Evolutionary conservation across 2,888 invertebrate species (phyloP).

Genomic region (Dolichomitus sp.): DNA sequence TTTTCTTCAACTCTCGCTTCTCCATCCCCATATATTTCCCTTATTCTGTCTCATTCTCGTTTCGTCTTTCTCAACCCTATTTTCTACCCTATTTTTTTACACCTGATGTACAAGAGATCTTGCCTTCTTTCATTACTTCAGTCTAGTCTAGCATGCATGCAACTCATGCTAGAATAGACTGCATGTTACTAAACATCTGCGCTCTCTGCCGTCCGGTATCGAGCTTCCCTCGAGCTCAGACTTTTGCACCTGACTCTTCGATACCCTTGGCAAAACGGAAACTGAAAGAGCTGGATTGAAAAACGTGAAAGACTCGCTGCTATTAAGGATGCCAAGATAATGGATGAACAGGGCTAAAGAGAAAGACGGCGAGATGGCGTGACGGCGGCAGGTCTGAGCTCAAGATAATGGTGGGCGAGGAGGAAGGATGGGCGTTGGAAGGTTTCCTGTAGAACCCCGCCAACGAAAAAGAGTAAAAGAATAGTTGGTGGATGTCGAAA

Average conservation of each 20-base stretch:
- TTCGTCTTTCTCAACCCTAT: constrained; percentile 40
- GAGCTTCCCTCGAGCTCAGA: constrained; percentile 27
- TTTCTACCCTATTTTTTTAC: constrained; percentile 46
- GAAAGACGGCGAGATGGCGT: constrained; percentile 28
- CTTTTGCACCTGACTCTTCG: constrained; percentile 7
- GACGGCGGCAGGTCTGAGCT: constrained; percentile 10
- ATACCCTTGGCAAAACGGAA: constrained; percentile 5
- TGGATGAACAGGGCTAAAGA: constrained; percentile 53
- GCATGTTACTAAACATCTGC: constrained; percentile 22
- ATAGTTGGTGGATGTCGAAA: constrained; percentile 45
- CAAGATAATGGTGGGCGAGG: constrained; percentile 27
- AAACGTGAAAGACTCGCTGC: constrained; percentile 22
- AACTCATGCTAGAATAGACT: too few species aligned
- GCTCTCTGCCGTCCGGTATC: constrained; percentile 1
- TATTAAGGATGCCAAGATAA: constrained; percentile 49
- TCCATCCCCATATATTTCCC: constrained; percentile 18
- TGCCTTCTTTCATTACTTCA: constrained; percentile 22
- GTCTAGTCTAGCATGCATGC: background rate
- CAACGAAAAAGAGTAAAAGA: constrained; percentile 19
- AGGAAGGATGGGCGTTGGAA: constrained; percentile 3
- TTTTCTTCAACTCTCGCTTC: constrained; percentile 25
- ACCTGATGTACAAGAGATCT: constrained; percentile 44
- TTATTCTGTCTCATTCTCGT: constrained; percentile 26
- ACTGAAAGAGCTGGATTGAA: constrained; percentile 23
- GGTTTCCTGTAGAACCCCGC: constrained; percentile 12